These are phyloP conservation scores for Microctonus brassicae DNA, from an alignment of 2,888 invertebrate species.

Conservation along the genomic window DNA sequence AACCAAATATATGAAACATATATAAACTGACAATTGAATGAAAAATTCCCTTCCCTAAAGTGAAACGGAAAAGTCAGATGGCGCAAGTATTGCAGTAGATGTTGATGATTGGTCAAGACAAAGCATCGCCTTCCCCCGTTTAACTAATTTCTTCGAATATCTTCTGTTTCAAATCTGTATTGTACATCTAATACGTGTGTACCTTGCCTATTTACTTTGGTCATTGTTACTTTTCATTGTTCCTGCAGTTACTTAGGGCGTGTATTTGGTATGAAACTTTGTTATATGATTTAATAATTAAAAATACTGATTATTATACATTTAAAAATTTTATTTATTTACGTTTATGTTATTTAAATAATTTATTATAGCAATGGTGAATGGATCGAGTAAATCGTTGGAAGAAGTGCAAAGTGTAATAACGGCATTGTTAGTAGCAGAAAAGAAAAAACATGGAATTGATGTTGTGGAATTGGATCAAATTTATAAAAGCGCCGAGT, in stretches of 20 bases:
- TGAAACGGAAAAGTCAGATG: too few species aligned
- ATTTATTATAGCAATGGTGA: neutral
- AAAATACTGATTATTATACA: too few species aligned
- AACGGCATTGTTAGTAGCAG: conserved; percentile 47
- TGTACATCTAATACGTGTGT: neutral
- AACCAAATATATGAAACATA: too few species aligned
- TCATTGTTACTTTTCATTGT: too few species aligned
- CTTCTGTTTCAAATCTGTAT: neutral
- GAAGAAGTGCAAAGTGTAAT: conserved; percentile 47
- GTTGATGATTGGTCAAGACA: neutral
- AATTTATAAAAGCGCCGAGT: conserved; percentile 49
- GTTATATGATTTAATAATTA: too few species aligned
- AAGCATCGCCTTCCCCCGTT: neutral
- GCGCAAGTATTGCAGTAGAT: too few species aligned
- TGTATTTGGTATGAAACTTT: too few species aligned
- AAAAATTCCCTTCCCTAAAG: too few species aligned
- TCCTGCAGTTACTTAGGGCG: too few species aligned
- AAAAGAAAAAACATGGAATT: conserved; percentile 34
- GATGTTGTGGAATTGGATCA: conserved; percentile 38
- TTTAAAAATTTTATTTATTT: too few species aligned
- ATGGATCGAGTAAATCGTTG: neutral
- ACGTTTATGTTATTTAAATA: too few species aligned
- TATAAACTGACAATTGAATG: too few species aligned
- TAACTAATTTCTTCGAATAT: neutral
- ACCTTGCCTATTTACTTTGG: neutral